Evolutionary conservation across 2,113 vertebrate genomes (phyloP).

Genomic region (Rhabdomys dilectus): DNA sequence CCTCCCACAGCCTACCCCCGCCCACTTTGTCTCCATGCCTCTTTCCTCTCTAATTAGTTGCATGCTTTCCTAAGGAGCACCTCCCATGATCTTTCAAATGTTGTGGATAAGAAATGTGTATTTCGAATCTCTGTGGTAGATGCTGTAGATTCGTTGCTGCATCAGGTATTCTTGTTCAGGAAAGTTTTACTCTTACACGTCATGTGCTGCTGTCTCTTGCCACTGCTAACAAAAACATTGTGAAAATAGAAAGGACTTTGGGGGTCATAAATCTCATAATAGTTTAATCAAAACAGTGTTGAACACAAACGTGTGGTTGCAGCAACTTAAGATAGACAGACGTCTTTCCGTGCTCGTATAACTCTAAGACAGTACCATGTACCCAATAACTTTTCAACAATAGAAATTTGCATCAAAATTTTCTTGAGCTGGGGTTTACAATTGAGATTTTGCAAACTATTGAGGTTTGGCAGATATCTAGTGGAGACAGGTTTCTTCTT

Average conservation of each 20-base stretch:
- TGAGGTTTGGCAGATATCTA: neutral
- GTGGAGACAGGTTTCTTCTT: neutral
- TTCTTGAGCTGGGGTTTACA: neutral
- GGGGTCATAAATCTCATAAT: conserved; percentile 25
- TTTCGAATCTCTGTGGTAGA: neutral
- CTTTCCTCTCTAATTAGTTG: neutral
- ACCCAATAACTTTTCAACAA: neutral
- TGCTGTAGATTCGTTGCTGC: neutral
- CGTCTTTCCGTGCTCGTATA: too few species aligned
- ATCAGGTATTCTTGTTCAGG: conserved; percentile 40
- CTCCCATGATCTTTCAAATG: neutral
- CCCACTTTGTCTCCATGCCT: neutral
- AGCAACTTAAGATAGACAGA: neutral
- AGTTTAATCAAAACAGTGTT: conserved; percentile 9
- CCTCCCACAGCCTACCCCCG: neutral
- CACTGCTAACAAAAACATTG: neutral
- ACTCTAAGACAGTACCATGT: neutral
- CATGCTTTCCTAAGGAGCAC: neutral
- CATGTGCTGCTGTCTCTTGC: neutral
- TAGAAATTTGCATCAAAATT: neutral
- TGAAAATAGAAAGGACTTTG: conserved; percentile 30
- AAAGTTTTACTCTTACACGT: neutral
- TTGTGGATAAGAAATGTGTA: neutral
- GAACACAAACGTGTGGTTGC: neutral
- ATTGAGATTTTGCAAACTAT: neutral